Percentiles rank a stretch among this genome's conserved stretches.
phyloP scores from a whole-genome alignment of 2,797 vertebrate genomes.

The Semotilus atromaculatus region DNA sequence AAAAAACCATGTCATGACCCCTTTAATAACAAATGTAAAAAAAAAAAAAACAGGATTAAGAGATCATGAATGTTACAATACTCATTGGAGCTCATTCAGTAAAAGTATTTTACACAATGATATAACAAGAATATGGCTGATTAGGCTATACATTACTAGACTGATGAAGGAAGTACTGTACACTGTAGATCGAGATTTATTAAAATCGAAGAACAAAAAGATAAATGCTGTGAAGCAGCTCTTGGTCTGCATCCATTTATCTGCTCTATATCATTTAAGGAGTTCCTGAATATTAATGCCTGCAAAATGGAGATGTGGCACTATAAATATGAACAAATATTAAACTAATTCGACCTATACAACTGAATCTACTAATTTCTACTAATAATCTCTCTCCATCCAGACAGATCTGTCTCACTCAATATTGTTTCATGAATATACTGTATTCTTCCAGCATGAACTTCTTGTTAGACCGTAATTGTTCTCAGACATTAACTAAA shows the following conservation, averaged over 20 bases:
- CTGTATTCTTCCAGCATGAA: slow-evolving; percentile 22
- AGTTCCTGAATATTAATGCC: slow-evolving; percentile 72
- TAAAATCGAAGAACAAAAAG: slow-evolving; percentile 65
- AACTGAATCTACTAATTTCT: slow-evolving; percentile 77
- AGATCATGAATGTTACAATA: slow-evolving; percentile 11
- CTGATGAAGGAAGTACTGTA: slow-evolving; percentile 54
- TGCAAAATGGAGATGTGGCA: not conserved
- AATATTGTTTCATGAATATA: not conserved
- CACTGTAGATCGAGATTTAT: slow-evolving; percentile 66
- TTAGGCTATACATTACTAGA: slow-evolving; percentile 76
- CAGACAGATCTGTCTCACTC: slow-evolving; percentile 71
- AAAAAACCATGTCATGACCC: too few species aligned
- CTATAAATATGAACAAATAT: slow-evolving; percentile 42
- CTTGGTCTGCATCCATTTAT: slow-evolving; percentile 82
- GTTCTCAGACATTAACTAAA: slow-evolving; percentile 4
- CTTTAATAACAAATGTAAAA: not conserved
- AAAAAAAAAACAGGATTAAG: not conserved
- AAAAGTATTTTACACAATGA: slow-evolving; percentile 8
- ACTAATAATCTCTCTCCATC: too few species aligned
- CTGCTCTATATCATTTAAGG: slow-evolving; percentile 77
- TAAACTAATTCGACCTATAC: slow-evolving; percentile 28
- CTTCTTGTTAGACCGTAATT: slow-evolving; percentile 1
- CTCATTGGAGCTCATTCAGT: slow-evolving; percentile 7
- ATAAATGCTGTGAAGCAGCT: slow-evolving; percentile 75
- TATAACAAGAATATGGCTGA: slow-evolving; percentile 22